Base-by-base conservation (phyloP, 2,888 invertebrate genomes). In the Diaphora mendica region DNA sequence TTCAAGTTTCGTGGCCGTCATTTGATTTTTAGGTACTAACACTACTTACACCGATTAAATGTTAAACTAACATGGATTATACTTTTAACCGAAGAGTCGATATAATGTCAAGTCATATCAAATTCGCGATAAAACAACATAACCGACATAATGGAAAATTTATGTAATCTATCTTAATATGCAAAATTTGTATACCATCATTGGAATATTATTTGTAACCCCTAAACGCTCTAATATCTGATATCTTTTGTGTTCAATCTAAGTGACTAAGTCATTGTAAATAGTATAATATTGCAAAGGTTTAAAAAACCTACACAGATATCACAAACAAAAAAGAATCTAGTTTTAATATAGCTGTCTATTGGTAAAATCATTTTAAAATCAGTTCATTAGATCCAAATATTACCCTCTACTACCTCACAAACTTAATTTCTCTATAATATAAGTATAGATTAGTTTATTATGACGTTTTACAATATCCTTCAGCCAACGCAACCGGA, bases 61-160 rank as follows among this genome's bases (percentile, higher is more conserved):
- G 33, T 55, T 65, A 66, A 59, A 30, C 35, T 70, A 44, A 51
- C 48, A 64, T 1, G 35, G 66, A 35, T n/a, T 68, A 26, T 33
- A 68, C 17, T 17, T 71, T 68, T 77, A 65, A 82, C 82, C 76
- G 77, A 33, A 75, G 69, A 77, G 64, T 75, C 77, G 70, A 72
- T 78, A 83, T 82, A 82, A 82, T 79, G 82, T 80, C 80, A 80
- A 76, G 76, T 81, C 73, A 77, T 86, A 81, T 78, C 69, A 73
- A 64, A 81, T 81, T 77, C 20, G 80, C 77, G 89, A 90, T 90
- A 90, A 88, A 84, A 81, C 78, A 77, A 81, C 78, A 78, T 86
- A 86, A 82, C 88, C 87, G 72, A 90, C 75, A 87, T 87, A 81
- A 17, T 76, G 70, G 76, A 77, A 79, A 64, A 78, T 82, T 76